Percentiles rank a stretch among this genome's conserved stretches.
phyloP scores from a whole-genome alignment of 30 jellyfish, hydroid and myxozoan species.

The Hydractinia symbiolongicarpus region DNA sequence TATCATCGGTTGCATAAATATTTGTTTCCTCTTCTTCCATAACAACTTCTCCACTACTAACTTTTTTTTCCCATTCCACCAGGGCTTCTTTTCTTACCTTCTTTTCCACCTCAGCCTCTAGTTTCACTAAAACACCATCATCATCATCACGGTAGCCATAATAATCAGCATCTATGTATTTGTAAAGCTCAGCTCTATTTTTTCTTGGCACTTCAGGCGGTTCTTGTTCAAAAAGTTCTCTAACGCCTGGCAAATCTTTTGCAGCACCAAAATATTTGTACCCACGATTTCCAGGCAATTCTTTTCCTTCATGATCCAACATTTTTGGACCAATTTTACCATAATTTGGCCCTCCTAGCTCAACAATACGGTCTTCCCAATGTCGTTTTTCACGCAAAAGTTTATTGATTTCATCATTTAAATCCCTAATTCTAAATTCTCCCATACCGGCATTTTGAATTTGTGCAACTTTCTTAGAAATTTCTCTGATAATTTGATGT shows the following conservation, averaged over 20 bases:
- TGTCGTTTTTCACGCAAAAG: slow-evolving; percentile 86
- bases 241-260: slow-evolving; percentile 96
- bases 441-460: slow-evolving; percentile 99
- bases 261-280: slow-evolving; percentile 98
- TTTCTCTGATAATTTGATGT: slow-evolving; percentile 74
- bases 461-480: slow-evolving; percentile 89
- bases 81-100: slow-evolving; percentile 66
- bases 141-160: slow-evolving; percentile 96
- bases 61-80: slow-evolving; percentile 72
- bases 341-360: slow-evolving; percentile 95
- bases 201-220: slow-evolving; percentile 94
- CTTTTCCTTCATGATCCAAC: slow-evolving; percentile 97
- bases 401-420: slow-evolving; percentile 92
- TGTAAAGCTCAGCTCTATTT: slow-evolving; percentile 77
- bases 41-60: slow-evolving; percentile 60
- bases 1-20: slow-evolving; percentile 43
- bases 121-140: slow-evolving; percentile 74
- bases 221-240: slow-evolving; percentile 92
- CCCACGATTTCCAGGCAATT: slow-evolving; percentile 92
- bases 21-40: slow-evolving; percentile 67
- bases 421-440: slow-evolving; percentile 89
- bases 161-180: slow-evolving; percentile 89
- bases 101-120: slow-evolving; percentile 66
- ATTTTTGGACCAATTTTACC: slow-evolving; percentile 84
- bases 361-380: slow-evolving; percentile 92